Evolutionary conservation across 2,888 invertebrate genomes (phyloP).

Genomic region (Oeneis ivallda): DNA sequence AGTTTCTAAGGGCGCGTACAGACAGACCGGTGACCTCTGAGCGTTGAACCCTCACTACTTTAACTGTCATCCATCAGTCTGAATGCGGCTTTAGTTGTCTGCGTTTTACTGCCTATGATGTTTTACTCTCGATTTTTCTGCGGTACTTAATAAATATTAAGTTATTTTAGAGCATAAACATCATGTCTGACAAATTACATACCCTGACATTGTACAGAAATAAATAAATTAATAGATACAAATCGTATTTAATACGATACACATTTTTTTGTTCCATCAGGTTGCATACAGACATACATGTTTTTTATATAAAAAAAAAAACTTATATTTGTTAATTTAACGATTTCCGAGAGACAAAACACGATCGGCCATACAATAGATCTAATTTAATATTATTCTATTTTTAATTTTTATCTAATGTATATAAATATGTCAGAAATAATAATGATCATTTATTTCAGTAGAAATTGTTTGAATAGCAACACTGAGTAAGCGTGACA

Average conservation of each 20-base stretch:
- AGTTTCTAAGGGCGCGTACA: slow-evolving; percentile 17
- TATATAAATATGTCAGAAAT: too few species aligned
- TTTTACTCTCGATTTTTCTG: neutral
- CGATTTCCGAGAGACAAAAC: neutral
- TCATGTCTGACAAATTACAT: too few species aligned
- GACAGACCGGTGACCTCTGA: neutral
- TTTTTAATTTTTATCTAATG: neutral
- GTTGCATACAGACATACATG: too few species aligned
- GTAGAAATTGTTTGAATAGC: too few species aligned
- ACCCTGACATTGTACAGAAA: neutral
- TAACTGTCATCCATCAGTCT: neutral
- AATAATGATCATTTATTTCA: too few species aligned
- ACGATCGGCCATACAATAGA: neutral
- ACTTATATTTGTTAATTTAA: neutral
- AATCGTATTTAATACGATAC: neutral
- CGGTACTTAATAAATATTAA: too few species aligned
- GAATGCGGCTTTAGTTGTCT: neutral
- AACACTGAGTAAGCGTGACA: too few species aligned
- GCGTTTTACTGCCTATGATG: neutral
- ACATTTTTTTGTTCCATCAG: neutral
- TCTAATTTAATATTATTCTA: neutral
- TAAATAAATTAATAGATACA: neutral
- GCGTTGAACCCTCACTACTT: neutral
- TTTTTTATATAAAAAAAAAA: too few species aligned
- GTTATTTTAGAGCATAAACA: too few species aligned